Evolutionary conservation across 2,888 invertebrate genomes (phyloP).

Genomic region (Lasioglossum calceatum): DNA sequence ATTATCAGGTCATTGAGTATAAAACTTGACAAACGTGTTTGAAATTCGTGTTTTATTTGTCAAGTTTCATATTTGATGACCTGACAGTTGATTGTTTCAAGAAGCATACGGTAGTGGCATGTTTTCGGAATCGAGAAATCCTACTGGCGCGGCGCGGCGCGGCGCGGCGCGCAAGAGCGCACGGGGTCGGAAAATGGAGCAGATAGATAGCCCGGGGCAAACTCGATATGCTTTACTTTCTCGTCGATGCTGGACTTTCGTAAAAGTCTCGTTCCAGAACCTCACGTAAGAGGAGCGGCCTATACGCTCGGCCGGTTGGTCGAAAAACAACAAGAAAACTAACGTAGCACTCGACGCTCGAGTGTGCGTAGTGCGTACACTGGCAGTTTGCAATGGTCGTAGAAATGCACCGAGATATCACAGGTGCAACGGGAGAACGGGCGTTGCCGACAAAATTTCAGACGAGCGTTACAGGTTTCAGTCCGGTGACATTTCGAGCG

Average conservation of each 20-base stretch:
- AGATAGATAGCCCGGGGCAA: constrained; percentile 64
- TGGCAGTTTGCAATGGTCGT: constrained; percentile 13
- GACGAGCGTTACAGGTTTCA: constrained; percentile 22
- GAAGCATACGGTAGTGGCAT: background rate
- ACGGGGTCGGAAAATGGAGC: constrained; percentile 73
- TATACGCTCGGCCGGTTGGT: constrained; percentile 39
- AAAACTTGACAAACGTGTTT: too few species aligned
- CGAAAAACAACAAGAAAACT: constrained; percentile 46
- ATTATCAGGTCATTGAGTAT: too few species aligned
- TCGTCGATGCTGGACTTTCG: constrained; percentile 69
- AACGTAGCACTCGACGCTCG: background rate
- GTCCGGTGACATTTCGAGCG: constrained; percentile 47
- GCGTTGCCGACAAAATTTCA: constrained; percentile 64
- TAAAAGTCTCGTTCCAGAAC: constrained; percentile 72
- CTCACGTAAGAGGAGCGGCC: constrained; percentile 67
- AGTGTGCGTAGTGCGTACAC: background rate
- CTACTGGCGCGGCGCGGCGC: background rate
- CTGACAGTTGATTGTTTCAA: background rate
- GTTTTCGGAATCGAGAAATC: constrained; percentile 14
- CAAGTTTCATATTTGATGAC: too few species aligned
- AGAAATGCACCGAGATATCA: constrained; percentile 28
- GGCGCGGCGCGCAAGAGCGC: constrained; percentile 18
- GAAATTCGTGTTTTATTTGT: too few species aligned
- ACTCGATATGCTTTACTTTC: constrained; percentile 73
- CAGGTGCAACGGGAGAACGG: constrained; percentile 66